A percentile compares a stretch with the other conserved stretches of the same genome.
Evolutionary conservation across 2,113 vertebrate genomes (phyloP).

Genomic region (Antechinus stuartii): DNA sequence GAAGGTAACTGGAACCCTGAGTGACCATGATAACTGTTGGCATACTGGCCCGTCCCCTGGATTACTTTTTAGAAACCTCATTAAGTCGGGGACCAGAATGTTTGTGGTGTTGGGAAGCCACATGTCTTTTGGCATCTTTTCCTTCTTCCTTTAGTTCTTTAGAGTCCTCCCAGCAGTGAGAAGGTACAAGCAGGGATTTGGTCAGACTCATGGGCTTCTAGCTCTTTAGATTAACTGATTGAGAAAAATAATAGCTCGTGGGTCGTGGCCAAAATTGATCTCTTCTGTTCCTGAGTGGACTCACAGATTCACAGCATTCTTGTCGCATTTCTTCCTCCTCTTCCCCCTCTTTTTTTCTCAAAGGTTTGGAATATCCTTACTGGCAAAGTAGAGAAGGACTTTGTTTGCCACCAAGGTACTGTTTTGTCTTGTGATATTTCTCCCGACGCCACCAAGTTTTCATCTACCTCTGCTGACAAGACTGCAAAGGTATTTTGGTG

Average conservation of each 20-base stretch:
- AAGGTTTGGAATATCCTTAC: constrained; percentile 91
- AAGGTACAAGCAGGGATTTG: neutral
- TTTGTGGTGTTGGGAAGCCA: neutral
- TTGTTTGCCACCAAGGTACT: constrained; percentile 89
- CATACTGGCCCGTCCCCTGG: neutral
- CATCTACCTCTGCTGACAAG: constrained; percentile 93
- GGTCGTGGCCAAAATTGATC: neutral
- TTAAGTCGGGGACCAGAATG: neutral
- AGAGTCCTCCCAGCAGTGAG: neutral
- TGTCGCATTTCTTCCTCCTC: neutral
- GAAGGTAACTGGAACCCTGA: constrained; percentile 87
- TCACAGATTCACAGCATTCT: constrained; percentile 27
- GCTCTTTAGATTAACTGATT: neutral
- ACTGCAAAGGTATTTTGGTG: constrained; percentile 91
- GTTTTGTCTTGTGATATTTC: constrained; percentile 94
- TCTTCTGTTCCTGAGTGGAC: neutral
- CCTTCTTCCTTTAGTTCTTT: neutral
- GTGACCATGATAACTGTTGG: neutral
- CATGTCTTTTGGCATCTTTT: neutral
- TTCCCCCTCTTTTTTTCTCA: constrained; percentile 19
- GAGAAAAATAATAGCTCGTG: neutral
- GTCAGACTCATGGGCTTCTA: constrained; percentile 6
- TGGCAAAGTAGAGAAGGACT: constrained; percentile 87
- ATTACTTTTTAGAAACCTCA: neutral
- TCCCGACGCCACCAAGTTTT: constrained; percentile 87